Base-by-base conservation (phyloP, 2,888 invertebrate genomes). In the Ochropleura plecta region DNA sequence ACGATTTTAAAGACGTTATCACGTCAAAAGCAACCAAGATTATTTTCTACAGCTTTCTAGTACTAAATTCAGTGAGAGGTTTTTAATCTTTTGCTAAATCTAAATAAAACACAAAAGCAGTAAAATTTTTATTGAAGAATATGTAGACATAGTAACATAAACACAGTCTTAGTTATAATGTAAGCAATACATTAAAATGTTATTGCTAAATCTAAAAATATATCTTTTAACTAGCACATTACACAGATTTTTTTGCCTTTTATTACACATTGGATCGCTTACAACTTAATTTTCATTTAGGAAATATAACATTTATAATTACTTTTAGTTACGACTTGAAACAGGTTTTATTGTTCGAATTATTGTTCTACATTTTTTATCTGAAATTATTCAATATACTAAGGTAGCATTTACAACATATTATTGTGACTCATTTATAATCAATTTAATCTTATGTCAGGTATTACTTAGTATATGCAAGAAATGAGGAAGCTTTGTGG, bases 101-200 rank as follows among this genome's bases (percentile, higher is more conserved):
- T 53, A 65, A 86, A 83, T 86, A 74, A 86, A 86, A 83, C 79
- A 83, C 73, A 71, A 60, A 18, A 85, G 10, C n/a, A 73, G 18
- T 42, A 70, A 59, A 59, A 10, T 0, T 59, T 82, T 82, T 82
- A 82, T 82, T 82, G 57, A 70, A 73, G 16, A 81, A 75, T 68
- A 49, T 69, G 18, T 81, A 81, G 70, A 84, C 84, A 75, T 74
- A 75, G 63, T 77, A 72, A 84, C 59, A 84, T 77, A 85, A 84
- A 82, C 82, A 82, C 49, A 62, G 42, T 66, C 69, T 84, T 84
- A 77, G 78, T 81, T 74, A 80, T 84, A 84, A 82, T 60, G 82
- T 81, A 84, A 84, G 66, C 71, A 85, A 82, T 69, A 78, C 48
- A 85, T 82, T 85, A 82, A 68, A 77, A 70, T 85, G 64, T 73